These are phyloP conservation scores for Rhinoraja longicauda DNA, from an alignment of 2,797 vertebrate genomes.

Conservation along the genomic window DNA sequence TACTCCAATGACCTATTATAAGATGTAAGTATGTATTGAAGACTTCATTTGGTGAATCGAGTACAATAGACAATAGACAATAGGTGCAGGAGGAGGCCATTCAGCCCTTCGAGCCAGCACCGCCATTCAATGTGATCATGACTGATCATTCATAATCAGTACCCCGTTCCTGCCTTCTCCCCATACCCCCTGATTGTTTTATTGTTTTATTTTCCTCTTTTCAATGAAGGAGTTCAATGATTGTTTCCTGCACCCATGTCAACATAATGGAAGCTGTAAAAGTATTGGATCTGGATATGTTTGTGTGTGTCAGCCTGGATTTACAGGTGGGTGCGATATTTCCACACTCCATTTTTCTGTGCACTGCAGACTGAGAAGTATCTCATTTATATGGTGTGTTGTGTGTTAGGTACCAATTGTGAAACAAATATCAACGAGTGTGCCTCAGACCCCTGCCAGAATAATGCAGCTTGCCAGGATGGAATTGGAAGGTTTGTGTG, in stretches of 20 bases:
- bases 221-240: conserved; percentile 82
- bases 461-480: conserved; percentile 78
- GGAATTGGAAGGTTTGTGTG: conserved; percentile 75
- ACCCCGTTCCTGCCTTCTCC: too few species aligned
- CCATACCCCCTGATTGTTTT: too few species aligned
- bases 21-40: not conserved
- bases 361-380: not conserved
- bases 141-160: too few species aligned
- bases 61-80: too few species aligned
- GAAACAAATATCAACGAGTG: conserved; percentile 88
- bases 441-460: conserved; percentile 77
- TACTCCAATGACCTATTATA: too few species aligned
- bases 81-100: too few species aligned
- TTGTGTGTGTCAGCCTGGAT: conserved; percentile 81
- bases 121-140: too few species aligned
- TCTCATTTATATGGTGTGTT: conserved; percentile 32
- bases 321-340: conserved; percentile 69
- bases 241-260: conserved; percentile 89
- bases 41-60: not conserved
- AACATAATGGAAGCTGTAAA: conserved; percentile 86
- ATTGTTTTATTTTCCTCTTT: conserved; percentile 42
- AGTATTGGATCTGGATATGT: conserved; percentile 84
- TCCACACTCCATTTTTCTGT: not conserved
- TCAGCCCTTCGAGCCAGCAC: too few species aligned
- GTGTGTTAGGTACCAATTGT: conserved; percentile 81